Base-by-base conservation (phyloP, 2,888 invertebrate species). In the Lepetodrilus schrolli region DNA sequence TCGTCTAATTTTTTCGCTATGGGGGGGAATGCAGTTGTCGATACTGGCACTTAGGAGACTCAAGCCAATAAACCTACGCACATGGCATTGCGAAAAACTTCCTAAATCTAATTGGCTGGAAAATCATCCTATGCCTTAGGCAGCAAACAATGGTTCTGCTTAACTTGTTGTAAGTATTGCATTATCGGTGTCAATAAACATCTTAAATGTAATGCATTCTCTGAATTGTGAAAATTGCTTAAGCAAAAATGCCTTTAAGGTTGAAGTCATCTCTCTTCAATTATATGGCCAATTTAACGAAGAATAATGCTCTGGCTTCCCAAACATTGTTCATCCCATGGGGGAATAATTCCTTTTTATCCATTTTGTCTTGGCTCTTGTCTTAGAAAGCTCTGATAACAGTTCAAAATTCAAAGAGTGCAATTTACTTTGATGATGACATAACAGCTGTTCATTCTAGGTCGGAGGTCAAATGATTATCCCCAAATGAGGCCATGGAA, bases 1-100 rank as follows among this genome's bases (percentile, higher is more conserved):
- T 3, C 10, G 30, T 17, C 26, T 58, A 58, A 58, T 58, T 58
- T 58, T 58, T 58, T 58, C 26, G 21, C 68, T 47, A 43, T 43
- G n/a, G 4, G 17, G n/a, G n/a, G n/a, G n/a, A n/a, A n/a, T n/a
- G n/a, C n/a, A n/a, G n/a, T n/a, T n/a, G n/a, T n/a, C 43, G 2
- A 10, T 17, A 5, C 3, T 17, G 17, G 43, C 43, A 43, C 43
- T 43, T 43, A 43, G 17, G 17, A 43, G 17, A 17, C 43, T n/a
- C n/a, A n/a, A 10, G 43, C 43, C 13, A 43, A 43, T 13, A 43
- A 7, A 43, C n/a, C n/a, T 17, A 13, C 7, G 17, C 17, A 43
- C 43, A 43, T 17, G n/a, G 43, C 4, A 43, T 17, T 10, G 43
- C 4, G 10, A 10, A 43, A 43, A 43, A 43, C 43, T 17, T 43